These are phyloP conservation scores for Coregonus sp. DNA, from an alignment of 2,797 vertebrate species.

Conservation along the genomic window DNA sequence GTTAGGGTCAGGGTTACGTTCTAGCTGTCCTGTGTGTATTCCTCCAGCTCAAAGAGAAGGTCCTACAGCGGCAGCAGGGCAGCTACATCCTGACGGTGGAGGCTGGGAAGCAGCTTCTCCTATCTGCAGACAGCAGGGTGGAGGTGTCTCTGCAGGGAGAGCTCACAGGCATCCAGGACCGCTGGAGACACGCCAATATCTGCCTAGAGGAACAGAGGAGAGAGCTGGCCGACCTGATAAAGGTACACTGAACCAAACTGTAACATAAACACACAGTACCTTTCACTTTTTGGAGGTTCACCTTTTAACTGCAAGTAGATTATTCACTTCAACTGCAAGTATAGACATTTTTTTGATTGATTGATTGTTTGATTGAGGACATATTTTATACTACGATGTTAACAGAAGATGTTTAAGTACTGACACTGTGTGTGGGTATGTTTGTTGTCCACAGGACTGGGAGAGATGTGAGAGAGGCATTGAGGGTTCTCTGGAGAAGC, in stretches of 20 bases:
- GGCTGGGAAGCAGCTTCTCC: conserved; percentile 89
- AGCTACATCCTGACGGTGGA: conserved; percentile 96
- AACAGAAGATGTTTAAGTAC: background rate
- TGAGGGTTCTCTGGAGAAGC: conserved; percentile 88
- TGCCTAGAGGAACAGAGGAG: conserved; percentile 87
- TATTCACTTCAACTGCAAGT: background rate
- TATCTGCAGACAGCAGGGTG: conserved; percentile 83
- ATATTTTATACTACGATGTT: background rate
- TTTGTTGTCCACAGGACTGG: conserved; percentile 84
- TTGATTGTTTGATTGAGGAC: background rate
- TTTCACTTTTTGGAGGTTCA: background rate
- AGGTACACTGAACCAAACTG: conserved; percentile 68
- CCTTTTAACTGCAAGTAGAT: background rate
- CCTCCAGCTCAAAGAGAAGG: conserved; percentile 89
- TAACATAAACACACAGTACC: background rate
- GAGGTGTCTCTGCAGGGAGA: conserved; percentile 85
- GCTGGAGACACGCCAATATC: conserved; percentile 82
- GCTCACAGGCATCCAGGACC: conserved; percentile 88
- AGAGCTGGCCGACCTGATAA: conserved; percentile 81
- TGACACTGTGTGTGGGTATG: background rate
- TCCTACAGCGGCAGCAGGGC: conserved; percentile 92
- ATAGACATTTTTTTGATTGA: background rate
- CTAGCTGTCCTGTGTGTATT: background rate
- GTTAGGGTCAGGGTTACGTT: background rate
- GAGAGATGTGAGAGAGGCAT: conserved; percentile 91